A percentile compares a stretch with the other conserved stretches of the same genome.
These are phyloP conservation scores for Tribolium castaneum DNA, from an alignment of 1,140 invertebrate species.

Conservation along the genomic window DNA sequence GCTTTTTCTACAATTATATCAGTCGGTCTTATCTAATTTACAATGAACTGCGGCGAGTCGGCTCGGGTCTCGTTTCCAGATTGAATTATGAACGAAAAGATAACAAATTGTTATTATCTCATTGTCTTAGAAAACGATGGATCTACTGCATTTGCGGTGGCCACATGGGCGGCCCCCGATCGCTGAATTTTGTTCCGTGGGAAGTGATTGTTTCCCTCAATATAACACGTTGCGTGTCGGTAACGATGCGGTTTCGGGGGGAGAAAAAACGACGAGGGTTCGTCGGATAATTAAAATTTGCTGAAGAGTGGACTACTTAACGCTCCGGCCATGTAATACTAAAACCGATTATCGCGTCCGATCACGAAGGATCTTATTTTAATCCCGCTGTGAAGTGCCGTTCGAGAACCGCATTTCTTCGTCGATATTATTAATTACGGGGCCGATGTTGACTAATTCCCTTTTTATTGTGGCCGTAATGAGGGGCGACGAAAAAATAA, in stretches of 20 bases:
- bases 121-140: neutral
- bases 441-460: slow-evolving; percentile 36
- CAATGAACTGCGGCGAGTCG: neutral
- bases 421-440: slow-evolving; percentile 44
- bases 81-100: slow-evolving; percentile 26
- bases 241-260: slow-evolving; percentile 1
- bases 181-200: neutral
- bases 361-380: slow-evolving; percentile 44
- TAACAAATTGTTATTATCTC: slow-evolving; percentile 21
- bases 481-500: slow-evolving; percentile 7
- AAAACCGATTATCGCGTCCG: slow-evolving; percentile 40
- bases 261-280: neutral
- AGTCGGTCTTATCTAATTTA: slow-evolving; percentile 3
- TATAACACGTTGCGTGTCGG: neutral
- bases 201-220: neutral
- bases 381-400: slow-evolving; percentile 35
- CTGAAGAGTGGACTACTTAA: neutral
- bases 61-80: neutral
- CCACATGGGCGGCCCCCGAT: neutral
- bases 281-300: slow-evolving; percentile 31
- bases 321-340: slow-evolving; percentile 15
- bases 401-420: slow-evolving; percentile 33
- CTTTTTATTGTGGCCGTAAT: slow-evolving; percentile 40
- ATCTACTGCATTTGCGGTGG: neutral
- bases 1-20: slow-evolving; percentile 18